Evolutionary conservation across 1,140 invertebrate species (phyloP).

Genomic region (Aphelenchoides avenae): DNA sequence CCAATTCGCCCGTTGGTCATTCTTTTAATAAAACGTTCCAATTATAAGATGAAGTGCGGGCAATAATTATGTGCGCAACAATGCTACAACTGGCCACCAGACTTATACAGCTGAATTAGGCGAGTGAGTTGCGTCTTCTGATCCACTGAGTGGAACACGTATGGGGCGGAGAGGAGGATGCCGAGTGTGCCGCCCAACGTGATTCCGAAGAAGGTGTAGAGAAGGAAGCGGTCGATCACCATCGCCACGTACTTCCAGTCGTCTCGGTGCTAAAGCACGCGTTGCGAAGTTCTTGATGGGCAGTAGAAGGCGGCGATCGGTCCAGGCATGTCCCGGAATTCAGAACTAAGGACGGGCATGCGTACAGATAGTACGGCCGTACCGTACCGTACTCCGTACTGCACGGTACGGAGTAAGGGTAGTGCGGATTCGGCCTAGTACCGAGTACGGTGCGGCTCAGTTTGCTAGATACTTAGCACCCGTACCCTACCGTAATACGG

Average conservation of each 20-base stretch:
- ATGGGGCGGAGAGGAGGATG: constrained; percentile 95
- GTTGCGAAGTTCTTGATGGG: not conserved
- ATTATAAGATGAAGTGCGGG: too few relatives aligned
- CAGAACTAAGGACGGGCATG: too few relatives aligned
- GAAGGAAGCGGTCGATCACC: constrained; percentile 86
- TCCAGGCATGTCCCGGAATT: too few relatives aligned
- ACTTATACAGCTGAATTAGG: constrained; percentile 14
- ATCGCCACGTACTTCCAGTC: constrained; percentile 77
- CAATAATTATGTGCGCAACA: not conserved
- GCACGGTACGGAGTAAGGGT: too few relatives aligned
- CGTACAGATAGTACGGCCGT: too few relatives aligned
- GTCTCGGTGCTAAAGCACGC: constrained; percentile 40
- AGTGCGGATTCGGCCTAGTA: too few relatives aligned
- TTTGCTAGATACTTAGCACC: too few relatives aligned
- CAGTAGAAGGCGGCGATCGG: constrained; percentile 11
- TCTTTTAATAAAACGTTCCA: too few relatives aligned
- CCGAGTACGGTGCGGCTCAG: too few relatives aligned
- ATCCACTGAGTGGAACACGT: constrained; percentile 87
- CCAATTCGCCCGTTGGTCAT: too few relatives aligned
- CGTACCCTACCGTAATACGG: too few relatives aligned
- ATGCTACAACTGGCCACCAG: constrained; percentile 14
- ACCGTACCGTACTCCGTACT: too few relatives aligned
- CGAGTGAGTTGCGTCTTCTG: constrained; percentile 11
- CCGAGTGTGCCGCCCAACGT: constrained; percentile 89
- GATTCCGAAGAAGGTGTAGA: constrained; percentile 94